Percentiles rank a stretch among this genome's conserved stretches.
Evolutionary conservation across 2,113 vertebrate species (phyloP).

Genomic region (Thomomys bottae): DNA sequence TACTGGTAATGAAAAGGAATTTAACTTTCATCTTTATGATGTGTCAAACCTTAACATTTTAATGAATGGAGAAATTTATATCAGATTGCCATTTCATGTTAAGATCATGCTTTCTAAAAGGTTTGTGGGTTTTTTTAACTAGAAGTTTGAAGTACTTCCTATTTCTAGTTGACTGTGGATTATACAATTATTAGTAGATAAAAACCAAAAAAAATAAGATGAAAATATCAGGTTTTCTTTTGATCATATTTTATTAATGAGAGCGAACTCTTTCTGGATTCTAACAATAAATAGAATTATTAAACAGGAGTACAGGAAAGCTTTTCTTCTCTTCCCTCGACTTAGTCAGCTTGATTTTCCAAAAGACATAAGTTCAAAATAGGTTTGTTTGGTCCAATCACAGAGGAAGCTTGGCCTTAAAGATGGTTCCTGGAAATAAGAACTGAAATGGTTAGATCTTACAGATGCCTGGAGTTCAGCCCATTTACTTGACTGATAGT

Average conservation of each 20-base stretch:
- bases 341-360: background rate
- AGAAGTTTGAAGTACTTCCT: slow-evolving; percentile 39
- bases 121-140: slow-evolving; percentile 39
- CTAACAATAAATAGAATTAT: background rate
- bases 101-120: slow-evolving; percentile 69
- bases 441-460: background rate
- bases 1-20: slow-evolving; percentile 63
- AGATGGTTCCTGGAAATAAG: background rate
- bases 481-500: background rate
- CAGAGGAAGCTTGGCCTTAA: background rate
- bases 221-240: background rate
- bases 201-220: background rate
- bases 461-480: accelerated
- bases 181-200: slow-evolving; percentile 22
- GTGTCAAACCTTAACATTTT: slow-evolving; percentile 32
- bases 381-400: background rate
- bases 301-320: background rate
- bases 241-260: background rate
- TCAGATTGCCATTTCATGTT: slow-evolving; percentile 58
- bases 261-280: background rate
- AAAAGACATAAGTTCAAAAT: slow-evolving; percentile 5
- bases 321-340: background rate
- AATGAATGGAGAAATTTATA: slow-evolving; percentile 61
- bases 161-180: slow-evolving; percentile 18
- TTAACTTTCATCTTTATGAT: slow-evolving; percentile 70